These are phyloP conservation scores for Drosophila nr. perissopoda DNA, from an alignment of 2,888 invertebrate species.

Conservation along the genomic window DNA sequence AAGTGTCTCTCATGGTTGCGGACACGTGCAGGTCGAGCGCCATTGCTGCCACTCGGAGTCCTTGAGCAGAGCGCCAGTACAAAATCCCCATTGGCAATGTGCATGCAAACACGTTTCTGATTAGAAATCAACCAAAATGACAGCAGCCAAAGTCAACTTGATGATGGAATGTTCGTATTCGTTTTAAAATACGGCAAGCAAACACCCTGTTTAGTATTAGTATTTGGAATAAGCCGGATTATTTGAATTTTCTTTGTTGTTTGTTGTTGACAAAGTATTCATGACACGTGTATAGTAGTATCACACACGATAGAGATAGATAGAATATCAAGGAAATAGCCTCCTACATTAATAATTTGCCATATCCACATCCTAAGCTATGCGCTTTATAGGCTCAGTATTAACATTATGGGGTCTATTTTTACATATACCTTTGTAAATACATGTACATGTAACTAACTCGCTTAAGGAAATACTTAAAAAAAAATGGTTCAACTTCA, in stretches of 20 bases:
- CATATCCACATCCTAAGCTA: neutral
- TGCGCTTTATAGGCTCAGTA: neutral
- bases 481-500: conserved; percentile 14
- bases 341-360: neutral
- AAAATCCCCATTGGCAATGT: conserved; percentile 42
- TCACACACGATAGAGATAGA: neutral
- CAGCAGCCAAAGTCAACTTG: conserved; percentile 32
- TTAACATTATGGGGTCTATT: neutral
- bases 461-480: neutral
- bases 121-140: conserved; percentile 68
- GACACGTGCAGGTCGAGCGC: conserved; percentile 17
- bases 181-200: neutral
- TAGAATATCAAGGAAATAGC: neutral
- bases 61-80: conserved; percentile 14
- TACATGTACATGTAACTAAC: neutral
- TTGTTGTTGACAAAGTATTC: neutral
- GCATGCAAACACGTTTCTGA: conserved; percentile 75
- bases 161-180: neutral
- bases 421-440: neutral
- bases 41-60: conserved; percentile 37
- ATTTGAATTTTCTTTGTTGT: neutral
- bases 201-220: neutral
- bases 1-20: conserved; percentile 24
- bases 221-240: neutral
- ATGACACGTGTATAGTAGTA: neutral